Evolutionary conservation across 2,113 vertebrate species (phyloP), one percentile per base, ranked within the genome.

Genomic region (Athene noctua): DNA sequence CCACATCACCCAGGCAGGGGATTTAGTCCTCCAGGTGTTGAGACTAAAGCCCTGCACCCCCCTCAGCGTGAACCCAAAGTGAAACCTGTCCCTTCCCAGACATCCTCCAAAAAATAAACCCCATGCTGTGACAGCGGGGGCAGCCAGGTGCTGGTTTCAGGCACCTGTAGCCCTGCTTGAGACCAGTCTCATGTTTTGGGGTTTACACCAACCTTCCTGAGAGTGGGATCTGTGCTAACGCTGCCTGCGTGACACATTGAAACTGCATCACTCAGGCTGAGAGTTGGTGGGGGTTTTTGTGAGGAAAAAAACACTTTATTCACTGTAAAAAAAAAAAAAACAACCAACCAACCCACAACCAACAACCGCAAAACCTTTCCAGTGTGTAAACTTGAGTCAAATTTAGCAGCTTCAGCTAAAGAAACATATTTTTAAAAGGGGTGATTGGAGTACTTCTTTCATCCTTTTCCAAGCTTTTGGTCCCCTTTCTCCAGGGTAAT

Each of bases 231-330:
- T 11, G 40, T 4, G 0, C 22, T 27, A 58, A 72, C 17, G 3
- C 66, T 61, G 63, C 72, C 49, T 84, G 63, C 9, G 2, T 96
- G 92, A 96, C 94, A 93, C 92, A 94, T 65, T 38, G 80, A 93
- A 96, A 97, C 94, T 91, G 55, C 80, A 80, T 40, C 67, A 25
- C 88, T 80, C 6, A 3, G 20, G 75, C 80, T 2, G 46, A 3
- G 51, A 92, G 95, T 88, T 46, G 75, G 80, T 58, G 96, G 94
- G 92, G 95, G 30, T 49, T 94, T 97, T 86, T 68, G 68, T 27
- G 55, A 95, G 91, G 87, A 92, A 96, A 96, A 93, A 95, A 75
- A 38, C 86, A 75, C 86, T 88, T 63, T 85, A 85, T 62, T 94
- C 47, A 40, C 58, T 6, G 7, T 61, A 59, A 83, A 94, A 91